Evolutionary conservation across 2,797 vertebrate species (phyloP), one percentile per base, ranked within the genome.

Genomic region (Sebastes wilsoni): DNA sequence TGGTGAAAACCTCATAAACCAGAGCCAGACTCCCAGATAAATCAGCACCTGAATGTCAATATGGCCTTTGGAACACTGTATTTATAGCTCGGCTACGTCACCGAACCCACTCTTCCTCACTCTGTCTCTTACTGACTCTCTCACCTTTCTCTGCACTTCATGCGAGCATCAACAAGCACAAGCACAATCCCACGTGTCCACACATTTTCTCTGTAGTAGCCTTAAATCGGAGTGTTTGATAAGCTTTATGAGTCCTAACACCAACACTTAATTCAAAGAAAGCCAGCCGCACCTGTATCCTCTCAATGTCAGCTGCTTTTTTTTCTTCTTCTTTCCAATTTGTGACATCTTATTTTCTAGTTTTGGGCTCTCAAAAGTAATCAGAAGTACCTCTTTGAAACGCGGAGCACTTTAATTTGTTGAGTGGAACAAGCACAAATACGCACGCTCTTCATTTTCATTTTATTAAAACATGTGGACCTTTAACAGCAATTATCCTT

Each of bases 1-100:
- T 78, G 76, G 74, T 75, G 66, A 83, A 80, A 72, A 86, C 81
- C 82, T 92, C 85, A 75, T 89, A 89, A 89, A 90, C 78, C 62
- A 74, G 79, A 86, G 67, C 76, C 76, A 79, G 73, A 72, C 80
- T 89, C 81, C 70, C 83, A 89, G 87, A 94, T 92, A 92, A 93
- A 93, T 90, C 88, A 90, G 84, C 64, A 81, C 72, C 84, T 89
- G 91, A 92, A 92, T 93, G 92, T 93, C 91, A 91, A 92, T 93
- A 92, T 86, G 89, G 88, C 90, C 87, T 93, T 92, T 93, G 84
- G 83, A 92, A 77, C 27, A 42, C 49, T 72, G 78, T 92, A 93
- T 93, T 93, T 93, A 92, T 93, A 92, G 89, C 86, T 30, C n/a
- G 28, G 55, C 74, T 70, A 78, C 82, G 28, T 89, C 88, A 89